Evolutionary conservation across 2,797 vertebrate genomes (phyloP).

Genomic region (Tachyglossus aculeatus): DNA sequence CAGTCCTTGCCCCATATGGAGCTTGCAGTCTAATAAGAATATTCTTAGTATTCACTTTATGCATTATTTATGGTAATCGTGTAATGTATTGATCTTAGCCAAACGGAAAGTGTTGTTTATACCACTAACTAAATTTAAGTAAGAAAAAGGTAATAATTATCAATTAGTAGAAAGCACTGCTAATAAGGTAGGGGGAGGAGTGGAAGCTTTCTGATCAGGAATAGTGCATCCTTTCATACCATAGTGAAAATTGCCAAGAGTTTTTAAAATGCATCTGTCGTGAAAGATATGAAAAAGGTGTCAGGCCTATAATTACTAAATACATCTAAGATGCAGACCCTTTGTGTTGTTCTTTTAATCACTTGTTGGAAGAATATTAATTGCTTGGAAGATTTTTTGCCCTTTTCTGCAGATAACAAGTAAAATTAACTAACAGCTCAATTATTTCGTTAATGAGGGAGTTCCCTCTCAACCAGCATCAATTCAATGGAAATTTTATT

Average conservation of each 20-base stretch:
- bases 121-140: conserved; percentile 55
- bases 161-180: conserved; percentile 69
- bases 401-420: conserved; percentile 68
- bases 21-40: neutral
- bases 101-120: conserved; percentile 57
- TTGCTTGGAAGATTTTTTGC: conserved; percentile 61
- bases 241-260: conserved; percentile 62
- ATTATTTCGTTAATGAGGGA: conserved; percentile 75
- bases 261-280: conserved; percentile 55
- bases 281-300: conserved; percentile 62
- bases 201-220: conserved; percentile 51
- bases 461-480: conserved; percentile 53
- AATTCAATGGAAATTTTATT: conserved; percentile 55
- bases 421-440: conserved; percentile 74
- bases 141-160: conserved; percentile 74
- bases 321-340: conserved; percentile 57
- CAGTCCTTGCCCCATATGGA: too few relatives aligned
- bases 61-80: conserved; percentile 54
- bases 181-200: conserved; percentile 54
- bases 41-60: conserved; percentile 60
- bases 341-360: conserved; percentile 75
- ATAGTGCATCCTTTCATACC: conserved; percentile 54
- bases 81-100: conserved; percentile 60
- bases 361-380: conserved; percentile 61
- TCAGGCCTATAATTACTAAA: conserved; percentile 70